These are phyloP conservation scores for Cotesia congregata DNA, from an alignment of 2,888 invertebrate species.

Conservation along the genomic window DNA sequence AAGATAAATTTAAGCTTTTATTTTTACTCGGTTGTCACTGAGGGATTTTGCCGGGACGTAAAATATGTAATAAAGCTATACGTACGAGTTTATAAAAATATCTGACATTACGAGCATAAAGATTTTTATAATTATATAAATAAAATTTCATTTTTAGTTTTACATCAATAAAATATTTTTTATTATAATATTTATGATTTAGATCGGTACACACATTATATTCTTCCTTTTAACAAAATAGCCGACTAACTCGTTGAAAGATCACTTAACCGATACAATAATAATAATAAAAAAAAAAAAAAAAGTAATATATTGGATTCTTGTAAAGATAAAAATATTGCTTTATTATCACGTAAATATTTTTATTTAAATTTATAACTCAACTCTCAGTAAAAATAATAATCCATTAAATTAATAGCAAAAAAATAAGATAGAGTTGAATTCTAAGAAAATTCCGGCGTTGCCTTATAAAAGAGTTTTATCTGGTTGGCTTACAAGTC, in stretches of 20 bases:
- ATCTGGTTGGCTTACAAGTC: slow-evolving; percentile 10
- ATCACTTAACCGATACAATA: no score
- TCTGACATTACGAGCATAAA: not conserved
- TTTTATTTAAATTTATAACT: not conserved
- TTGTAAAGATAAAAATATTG: not conserved
- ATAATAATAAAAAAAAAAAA: not conserved
- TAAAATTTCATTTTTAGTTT: not conserved
- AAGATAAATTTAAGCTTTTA: not conserved
- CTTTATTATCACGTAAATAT: not conserved
- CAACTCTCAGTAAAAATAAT: slow-evolving; percentile 10
- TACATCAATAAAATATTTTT: no score
- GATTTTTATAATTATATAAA: not conserved
- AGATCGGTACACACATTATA: no score
- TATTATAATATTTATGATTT: no score
- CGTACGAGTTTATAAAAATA: not conserved
- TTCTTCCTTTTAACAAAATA: no score
- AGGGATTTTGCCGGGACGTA: slow-evolving; percentile 8
- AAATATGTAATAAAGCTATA: slow-evolving; percentile 8
- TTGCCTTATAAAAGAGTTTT: slow-evolving; percentile 49
- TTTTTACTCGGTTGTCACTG: not conserved
- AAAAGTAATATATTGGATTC: not conserved
- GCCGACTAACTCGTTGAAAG: no score
- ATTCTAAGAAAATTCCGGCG: slow-evolving; percentile 58
- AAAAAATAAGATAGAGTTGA: slow-evolving; percentile 42
- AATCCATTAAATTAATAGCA: slow-evolving; percentile 13